Conservation (phyloP, 1,140 invertebrate genomes). For the Campoletis sonorensis region DNA sequence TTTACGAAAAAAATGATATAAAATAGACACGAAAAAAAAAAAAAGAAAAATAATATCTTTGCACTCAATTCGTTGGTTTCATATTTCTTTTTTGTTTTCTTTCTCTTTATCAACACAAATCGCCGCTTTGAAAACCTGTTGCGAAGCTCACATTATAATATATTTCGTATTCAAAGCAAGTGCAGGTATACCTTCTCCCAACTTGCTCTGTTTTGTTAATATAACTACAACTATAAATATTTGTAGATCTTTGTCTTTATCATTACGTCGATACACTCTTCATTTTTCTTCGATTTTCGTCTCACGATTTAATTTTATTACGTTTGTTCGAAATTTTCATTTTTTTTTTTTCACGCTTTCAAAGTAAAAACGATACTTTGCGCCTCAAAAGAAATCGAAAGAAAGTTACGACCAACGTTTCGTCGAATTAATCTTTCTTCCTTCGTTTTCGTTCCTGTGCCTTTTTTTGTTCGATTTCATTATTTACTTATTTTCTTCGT, state of each 20-base stretch:
- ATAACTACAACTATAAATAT: neutral
- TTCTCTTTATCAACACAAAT: constrained; percentile 27
- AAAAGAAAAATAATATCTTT: constrained; percentile 63
- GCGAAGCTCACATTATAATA: constrained; percentile 42
- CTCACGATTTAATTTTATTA: neutral
- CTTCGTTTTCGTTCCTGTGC: no score
- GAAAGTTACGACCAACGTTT: neutral
- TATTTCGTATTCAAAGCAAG: constrained; percentile 69
- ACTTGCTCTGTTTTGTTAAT: constrained; percentile 65
- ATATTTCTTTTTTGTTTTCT: constrained; percentile 51
- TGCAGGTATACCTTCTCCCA: constrained; percentile 76
- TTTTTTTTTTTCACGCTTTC: neutral
- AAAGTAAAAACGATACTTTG: neutral
- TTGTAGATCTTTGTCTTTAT: neutral
- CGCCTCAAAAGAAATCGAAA: neutral
- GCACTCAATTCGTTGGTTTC: constrained; percentile 64
- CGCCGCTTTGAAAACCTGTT: constrained; percentile 29
- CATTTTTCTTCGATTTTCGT: neutral
- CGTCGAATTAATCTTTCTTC: neutral
- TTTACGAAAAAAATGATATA: constrained; percentile 39
- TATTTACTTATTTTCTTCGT: neutral
- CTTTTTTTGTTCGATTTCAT: neutral
- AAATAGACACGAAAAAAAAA: constrained; percentile 30
- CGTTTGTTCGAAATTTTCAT: neutral
- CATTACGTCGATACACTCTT: neutral